Evolutionary conservation across 2,888 invertebrate species (phyloP).

Genomic region (Agrotis segetum): DNA sequence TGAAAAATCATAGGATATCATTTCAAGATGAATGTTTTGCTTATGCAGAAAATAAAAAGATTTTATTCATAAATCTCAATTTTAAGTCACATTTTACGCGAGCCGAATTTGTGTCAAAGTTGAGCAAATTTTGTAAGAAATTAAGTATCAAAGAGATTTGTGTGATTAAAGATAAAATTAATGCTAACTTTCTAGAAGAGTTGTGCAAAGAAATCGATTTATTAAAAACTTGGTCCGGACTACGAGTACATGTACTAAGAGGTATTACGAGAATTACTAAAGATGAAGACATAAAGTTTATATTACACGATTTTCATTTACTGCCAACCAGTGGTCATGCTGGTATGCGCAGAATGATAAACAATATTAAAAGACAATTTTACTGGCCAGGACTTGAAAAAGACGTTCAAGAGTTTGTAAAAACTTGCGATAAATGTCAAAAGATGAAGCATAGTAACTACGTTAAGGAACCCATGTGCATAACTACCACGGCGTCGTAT

Average conservation of each 20-base stretch:
- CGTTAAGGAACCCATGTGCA: too few species aligned
- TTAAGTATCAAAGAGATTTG: neutral
- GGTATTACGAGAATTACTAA: neutral
- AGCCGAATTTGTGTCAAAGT: too few species aligned
- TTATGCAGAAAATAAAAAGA: neutral
- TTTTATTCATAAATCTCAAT: too few species aligned
- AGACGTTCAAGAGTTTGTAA: neutral
- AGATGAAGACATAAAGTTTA: neutral
- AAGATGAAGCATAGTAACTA: neutral
- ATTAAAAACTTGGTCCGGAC: conserved; percentile 2
- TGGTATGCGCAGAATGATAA: too few species aligned
- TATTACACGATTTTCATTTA: neutral
- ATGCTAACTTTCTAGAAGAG: neutral
- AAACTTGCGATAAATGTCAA: neutral
- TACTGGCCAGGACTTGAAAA: neutral
- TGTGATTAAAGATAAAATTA: conserved; percentile 1
- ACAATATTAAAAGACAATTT: too few species aligned
- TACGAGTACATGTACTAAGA: neutral
- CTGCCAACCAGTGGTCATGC: neutral
- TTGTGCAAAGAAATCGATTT: neutral
- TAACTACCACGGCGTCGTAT: too few species aligned
- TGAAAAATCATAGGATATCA: neutral
- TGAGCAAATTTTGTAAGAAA: neutral
- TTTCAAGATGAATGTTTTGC: conserved; percentile 3
- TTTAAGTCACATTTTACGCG: too few species aligned